phyloP scores from a whole-genome alignment of 1,140 invertebrate genomes.

The Gonioctena quinquepunctata region DNA sequence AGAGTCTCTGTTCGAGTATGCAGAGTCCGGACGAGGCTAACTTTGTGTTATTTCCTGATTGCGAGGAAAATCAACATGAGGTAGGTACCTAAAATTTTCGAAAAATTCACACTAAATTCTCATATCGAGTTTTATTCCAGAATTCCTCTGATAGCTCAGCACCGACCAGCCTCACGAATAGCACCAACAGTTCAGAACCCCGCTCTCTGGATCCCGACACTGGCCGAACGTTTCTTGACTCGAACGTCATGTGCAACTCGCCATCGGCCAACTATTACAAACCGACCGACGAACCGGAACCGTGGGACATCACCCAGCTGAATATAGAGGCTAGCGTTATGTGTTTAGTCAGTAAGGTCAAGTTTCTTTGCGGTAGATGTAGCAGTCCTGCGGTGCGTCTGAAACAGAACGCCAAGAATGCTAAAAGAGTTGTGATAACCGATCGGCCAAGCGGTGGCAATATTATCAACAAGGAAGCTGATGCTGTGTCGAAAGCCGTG shows the following conservation, averaged over 20 bases:
- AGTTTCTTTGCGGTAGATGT: constrained; percentile 71
- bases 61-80: constrained; percentile 41
- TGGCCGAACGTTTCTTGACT: constrained; percentile 66
- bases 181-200: constrained; percentile 24
- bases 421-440: constrained; percentile 35
- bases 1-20: constrained; percentile 49
- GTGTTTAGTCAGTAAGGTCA: constrained; percentile 81
- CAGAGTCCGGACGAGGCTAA: constrained; percentile 52
- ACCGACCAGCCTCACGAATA: constrained; percentile 19
- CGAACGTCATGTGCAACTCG: constrained; percentile 74
- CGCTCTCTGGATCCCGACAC: constrained; percentile 42
- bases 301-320: constrained; percentile 84
- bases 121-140: background rate
- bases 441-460: constrained; percentile 34
- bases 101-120: background rate
- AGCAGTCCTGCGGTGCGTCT: constrained; percentile 72
- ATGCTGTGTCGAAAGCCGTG: constrained; percentile 54
- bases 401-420: constrained; percentile 54
- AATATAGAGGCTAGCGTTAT: constrained; percentile 90
- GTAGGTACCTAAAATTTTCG: constrained; percentile 10
- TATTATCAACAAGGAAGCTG: constrained; percentile 43
- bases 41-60: constrained; percentile 58
- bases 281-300: constrained; percentile 82
- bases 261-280: constrained; percentile 82
- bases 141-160: constrained; percentile 28